phyloP scores from a whole-genome alignment of 1,140 invertebrate species.

The Bradysia coprophila region DNA sequence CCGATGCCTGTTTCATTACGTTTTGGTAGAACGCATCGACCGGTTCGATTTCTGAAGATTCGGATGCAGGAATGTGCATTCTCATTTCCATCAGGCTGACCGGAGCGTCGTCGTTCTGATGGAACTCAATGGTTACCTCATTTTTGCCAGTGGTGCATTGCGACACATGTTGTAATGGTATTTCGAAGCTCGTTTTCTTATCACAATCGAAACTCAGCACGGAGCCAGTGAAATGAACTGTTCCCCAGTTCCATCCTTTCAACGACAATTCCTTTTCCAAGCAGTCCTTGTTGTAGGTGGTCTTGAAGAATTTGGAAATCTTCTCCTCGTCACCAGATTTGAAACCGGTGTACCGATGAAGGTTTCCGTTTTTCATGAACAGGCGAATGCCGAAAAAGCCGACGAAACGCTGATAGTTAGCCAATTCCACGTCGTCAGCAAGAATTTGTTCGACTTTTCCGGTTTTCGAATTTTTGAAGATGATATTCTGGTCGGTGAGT shows the following conservation, averaged over 20 bases:
- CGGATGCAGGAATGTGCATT: slow-evolving; percentile 86
- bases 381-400: slow-evolving; percentile 76
- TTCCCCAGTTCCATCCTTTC: slow-evolving; percentile 99
- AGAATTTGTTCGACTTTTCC: slow-evolving; percentile 89
- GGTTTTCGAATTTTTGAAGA: slow-evolving; percentile 92
- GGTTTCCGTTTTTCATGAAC: slow-evolving; percentile 74
- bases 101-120: slow-evolving; percentile 94
- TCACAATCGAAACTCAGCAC: slow-evolving; percentile 86
- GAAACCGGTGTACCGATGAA: slow-evolving; percentile 88
- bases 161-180: slow-evolving; percentile 89
- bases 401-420: slow-evolving; percentile 84
- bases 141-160: slow-evolving; percentile 96
- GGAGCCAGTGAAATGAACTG: slow-evolving; percentile 83
- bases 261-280: slow-evolving; percentile 81
- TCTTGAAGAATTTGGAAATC: slow-evolving; percentile 68
- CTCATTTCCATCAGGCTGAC: slow-evolving; percentile 94
- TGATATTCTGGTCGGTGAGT: slow-evolving; percentile 75
- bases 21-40: slow-evolving; percentile 91
- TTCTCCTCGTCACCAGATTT: slow-evolving; percentile 79
- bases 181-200: slow-evolving; percentile 81
- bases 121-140: slow-evolving; percentile 96
- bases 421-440: slow-evolving; percentile 68
- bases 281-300: slow-evolving; percentile 70
- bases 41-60: slow-evolving; percentile 69
- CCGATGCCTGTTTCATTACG: slow-evolving; percentile 92